A percentile compares a stretch with the other conserved stretches of the same genome.
These are phyloP conservation scores for Vipera latastei DNA, from an alignment of 2,797 vertebrate genomes.

Conservation along the genomic window DNA sequence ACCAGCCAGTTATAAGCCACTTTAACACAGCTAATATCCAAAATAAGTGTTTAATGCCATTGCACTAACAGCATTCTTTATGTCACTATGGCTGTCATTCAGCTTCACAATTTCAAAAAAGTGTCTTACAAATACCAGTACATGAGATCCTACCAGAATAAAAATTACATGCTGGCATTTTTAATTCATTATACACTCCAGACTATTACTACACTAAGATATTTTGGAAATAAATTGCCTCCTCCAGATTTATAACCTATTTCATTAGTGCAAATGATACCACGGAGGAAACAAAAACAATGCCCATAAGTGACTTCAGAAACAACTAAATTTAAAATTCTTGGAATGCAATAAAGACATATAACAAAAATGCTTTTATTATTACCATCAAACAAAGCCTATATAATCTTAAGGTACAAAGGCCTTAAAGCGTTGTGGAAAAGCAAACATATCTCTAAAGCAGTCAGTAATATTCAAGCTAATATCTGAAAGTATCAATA, in stretches of 20 bases:
- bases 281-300: not conserved
- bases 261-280: not conserved
- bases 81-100: not conserved
- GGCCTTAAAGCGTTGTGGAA: not conserved
- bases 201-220: not conserved
- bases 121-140: not conserved
- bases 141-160: not conserved
- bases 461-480: not conserved
- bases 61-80: not conserved
- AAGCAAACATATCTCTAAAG: not conserved
- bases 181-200: not conserved
- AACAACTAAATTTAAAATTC: not conserved
- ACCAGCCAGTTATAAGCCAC: not conserved
- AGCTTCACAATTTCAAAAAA: not conserved
- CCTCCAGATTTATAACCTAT: not conserved
- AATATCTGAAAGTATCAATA: not conserved
- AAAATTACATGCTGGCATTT: not conserved
- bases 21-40: no score
- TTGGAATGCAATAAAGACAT: not conserved
- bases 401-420: not conserved
- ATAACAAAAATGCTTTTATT: constrained; percentile 6
- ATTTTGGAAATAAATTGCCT: not conserved
- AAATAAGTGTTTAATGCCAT: not conserved
- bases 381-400: not conserved
- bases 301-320: not conserved